Base-by-base conservation (phyloP, 2,797 vertebrate genomes). In the Carcharodon carcharias region DNA sequence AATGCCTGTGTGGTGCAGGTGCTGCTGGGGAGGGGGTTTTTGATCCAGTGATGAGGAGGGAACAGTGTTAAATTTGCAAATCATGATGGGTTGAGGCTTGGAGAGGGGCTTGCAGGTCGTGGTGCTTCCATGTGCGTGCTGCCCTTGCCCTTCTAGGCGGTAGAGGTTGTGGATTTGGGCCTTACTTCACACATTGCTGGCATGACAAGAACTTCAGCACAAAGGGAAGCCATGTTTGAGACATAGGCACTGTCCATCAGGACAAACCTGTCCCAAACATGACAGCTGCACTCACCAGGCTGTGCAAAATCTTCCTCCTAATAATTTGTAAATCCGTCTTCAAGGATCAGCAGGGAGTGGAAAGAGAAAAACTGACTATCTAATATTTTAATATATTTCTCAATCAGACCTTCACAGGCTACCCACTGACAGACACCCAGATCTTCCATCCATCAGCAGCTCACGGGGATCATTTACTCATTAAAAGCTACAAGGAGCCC, bases 321-420 rank as follows among this genome's bases (percentile, higher is more conserved):
- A 97, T 96, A 96, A 85, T 96, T 96, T 96, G 50, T 96, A 97
- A 96, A 87, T 97, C 97, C 96, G 96, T 96, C 97, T 97, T 96
- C 96, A 91, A 28, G 50, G 95, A 65, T 96, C 96, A 96, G 96
- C 96, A 35, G 96, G 69, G 71, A 96, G 80, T 88, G 96, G 96
- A 97, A 96, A 96, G 96, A 97, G 96, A 97, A 96, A 97, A 82
- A 69, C 93, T 96, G 96, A 96, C 77, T n/a, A 45, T 65, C 40
- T 85, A 23, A 26, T 26, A 85, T 67, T 61, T 56, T n/a, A 63
- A 61, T 89, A 65, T 63, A n/a, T 35, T 91, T 31, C 28, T 11
- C 87, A 89, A 54, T 91, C 56, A 89, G 26, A 28, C 54, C 54
- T 11, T 58, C 28, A 35, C 54, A 91, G 56, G 28, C 12, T 31